A percentile compares a stretch with the other conserved stretches of the same genome.
Evolutionary conservation across 2,113 vertebrate species (phyloP).

Genomic region (Osmerus mordax): DNA sequence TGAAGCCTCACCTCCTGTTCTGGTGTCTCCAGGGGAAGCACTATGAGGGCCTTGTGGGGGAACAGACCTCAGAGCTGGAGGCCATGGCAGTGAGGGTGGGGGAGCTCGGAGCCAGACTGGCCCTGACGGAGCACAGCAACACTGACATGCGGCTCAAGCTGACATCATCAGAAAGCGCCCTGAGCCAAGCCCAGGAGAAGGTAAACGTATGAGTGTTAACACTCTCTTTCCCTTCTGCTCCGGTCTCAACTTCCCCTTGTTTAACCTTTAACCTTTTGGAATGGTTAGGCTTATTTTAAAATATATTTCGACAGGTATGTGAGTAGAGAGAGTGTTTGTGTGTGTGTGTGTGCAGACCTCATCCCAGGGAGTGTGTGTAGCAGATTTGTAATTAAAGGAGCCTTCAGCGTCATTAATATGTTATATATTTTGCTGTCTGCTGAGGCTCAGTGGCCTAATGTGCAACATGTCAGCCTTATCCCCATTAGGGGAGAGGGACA

Average conservation of each 20-base stretch:
- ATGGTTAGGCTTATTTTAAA: too few relatives aligned
- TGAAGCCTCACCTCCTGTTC: neutral
- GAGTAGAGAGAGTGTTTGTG: too few relatives aligned
- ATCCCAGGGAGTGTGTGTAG: slow-evolving; percentile 27
- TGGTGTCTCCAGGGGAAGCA: neutral
- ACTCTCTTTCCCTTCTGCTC: too few relatives aligned
- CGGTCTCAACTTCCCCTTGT: too few relatives aligned
- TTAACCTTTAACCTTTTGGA: too few relatives aligned
- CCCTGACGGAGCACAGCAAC: neutral
- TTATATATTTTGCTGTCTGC: slow-evolving; percentile 52
- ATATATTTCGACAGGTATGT: too few relatives aligned
- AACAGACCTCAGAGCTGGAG: neutral
- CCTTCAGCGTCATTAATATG: slow-evolving; percentile 75
- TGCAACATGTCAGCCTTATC: slow-evolving; percentile 71
- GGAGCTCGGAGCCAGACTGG: neutral
- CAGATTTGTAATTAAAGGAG: slow-evolving; percentile 65
- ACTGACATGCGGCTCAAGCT: neutral
- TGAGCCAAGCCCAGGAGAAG: neutral
- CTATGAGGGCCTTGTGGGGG: neutral
- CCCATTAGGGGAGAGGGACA: slow-evolving; percentile 62
- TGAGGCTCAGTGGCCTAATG: slow-evolving; percentile 71
- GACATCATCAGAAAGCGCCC: neutral
- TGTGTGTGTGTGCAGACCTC: too few relatives aligned
- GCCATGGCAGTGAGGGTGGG: neutral
- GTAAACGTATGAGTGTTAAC: neutral